A percentile compares a stretch with the other conserved stretches of the same genome.
These are phyloP conservation scores for Clupea harengus DNA, from an alignment of 2,113 vertebrate genomes.

Conservation along the genomic window DNA sequence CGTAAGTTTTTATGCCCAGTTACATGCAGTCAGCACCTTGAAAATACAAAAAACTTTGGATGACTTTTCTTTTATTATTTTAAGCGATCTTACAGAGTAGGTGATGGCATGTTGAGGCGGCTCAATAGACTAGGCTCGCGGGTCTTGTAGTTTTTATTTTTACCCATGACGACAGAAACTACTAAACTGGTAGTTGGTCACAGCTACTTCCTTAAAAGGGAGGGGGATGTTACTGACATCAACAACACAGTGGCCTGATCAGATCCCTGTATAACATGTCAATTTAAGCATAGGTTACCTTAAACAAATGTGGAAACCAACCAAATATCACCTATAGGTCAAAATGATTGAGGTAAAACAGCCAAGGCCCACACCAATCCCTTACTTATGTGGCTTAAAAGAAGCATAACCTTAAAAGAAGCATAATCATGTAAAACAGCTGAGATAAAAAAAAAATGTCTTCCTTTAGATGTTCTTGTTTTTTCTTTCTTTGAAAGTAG, in stretches of 20 bases:
- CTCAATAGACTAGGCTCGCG: not conserved
- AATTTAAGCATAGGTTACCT: too few relatives aligned
- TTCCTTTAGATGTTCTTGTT: too few relatives aligned
- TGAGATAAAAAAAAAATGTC: too few relatives aligned
- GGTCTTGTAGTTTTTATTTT: slow-evolving; percentile 15
- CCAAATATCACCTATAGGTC: too few relatives aligned
- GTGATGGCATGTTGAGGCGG: too few relatives aligned
- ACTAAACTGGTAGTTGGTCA: not conserved
- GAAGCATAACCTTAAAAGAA: too few relatives aligned
- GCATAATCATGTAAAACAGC: too few relatives aligned
- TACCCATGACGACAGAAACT: slow-evolving; percentile 12
- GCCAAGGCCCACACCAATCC: too few relatives aligned
- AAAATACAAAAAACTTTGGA: not conserved
- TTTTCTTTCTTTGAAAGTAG: too few relatives aligned
- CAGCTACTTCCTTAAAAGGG: slow-evolving; percentile 11
- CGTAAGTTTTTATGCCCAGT: not conserved
- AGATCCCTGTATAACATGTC: not conserved
- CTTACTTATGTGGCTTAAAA: too few relatives aligned
- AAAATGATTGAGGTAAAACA: too few relatives aligned
- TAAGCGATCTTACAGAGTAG: not conserved
- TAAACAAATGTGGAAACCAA: too few relatives aligned
- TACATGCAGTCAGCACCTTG: not conserved
- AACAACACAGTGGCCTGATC: not conserved
- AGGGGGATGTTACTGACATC: not conserved
- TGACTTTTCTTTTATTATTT: not conserved